Base-by-base conservation (phyloP, 2,113 vertebrate species). In the Callopanchax toddi region DNA sequence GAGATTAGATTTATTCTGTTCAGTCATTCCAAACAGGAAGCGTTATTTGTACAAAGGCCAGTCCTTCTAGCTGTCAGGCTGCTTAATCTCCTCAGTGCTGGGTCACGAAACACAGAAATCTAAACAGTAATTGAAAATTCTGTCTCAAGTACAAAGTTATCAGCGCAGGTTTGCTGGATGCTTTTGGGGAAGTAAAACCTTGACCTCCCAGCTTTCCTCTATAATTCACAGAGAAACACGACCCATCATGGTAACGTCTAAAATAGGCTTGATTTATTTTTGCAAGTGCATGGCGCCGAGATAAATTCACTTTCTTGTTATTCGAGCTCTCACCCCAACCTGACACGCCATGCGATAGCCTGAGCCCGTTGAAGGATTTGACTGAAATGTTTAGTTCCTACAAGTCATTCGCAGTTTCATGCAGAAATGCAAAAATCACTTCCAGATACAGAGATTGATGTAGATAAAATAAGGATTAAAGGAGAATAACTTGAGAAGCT, bases 261-360 rank as follows among this genome's bases (percentile, higher is more conserved):
- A 90, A 89, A 93, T 83, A 86, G 70, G 50, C 62, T n/a, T 69
- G 71, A 71, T 87, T 90, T 92, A 91, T 91, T 89, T 92, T 88
- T 71, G 74, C 78, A 78, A 77, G 71, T 70, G 46, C 63, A 74
- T 76, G 86, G 85, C 79, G 84, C 88, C 86, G 63, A 64, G 79
- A 85, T 93, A 84, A 90, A 75, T 91, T 92, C 80, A 86, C 88
- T 89, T 89, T 88, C 88, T 75, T 90, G 76, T 91, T 83, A 91
- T 78, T 56, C 85, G 84, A 93, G 79, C 82, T 70, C 66, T 60
- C 32, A 23, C 52, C 80, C 80, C 67, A 74, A 58, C 72, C 52
- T 70, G 20, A 74, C 56, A 36, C 65, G 62, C 89, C 85, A 85
- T 61, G 67, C 67, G 73, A 87, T 82, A 84, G 51, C 62, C 61